A percentile compares a stretch with the other conserved stretches of the same genome.
These are phyloP conservation scores for Sebastes trivittatus DNA, from an alignment of 2,797 vertebrate species.

Conservation along the genomic window DNA sequence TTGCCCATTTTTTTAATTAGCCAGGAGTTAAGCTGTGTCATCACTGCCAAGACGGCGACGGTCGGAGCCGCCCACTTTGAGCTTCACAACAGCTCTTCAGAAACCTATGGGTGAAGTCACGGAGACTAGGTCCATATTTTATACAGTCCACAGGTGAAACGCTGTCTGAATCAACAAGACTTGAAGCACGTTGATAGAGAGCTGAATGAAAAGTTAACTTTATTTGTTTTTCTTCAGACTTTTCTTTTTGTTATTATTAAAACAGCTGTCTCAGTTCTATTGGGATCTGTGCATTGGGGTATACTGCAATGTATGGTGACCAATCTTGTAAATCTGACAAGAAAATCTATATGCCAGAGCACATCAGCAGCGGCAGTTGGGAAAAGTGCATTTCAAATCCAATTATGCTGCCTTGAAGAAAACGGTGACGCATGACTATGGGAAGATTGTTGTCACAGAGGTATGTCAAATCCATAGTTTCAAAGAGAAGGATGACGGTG, in stretches of 20 bases:
- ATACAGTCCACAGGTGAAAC: too few relatives aligned
- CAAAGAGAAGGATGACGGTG: too few relatives aligned
- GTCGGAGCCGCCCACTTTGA: too few relatives aligned
- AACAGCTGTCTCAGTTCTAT: background rate
- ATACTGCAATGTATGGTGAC: background rate
- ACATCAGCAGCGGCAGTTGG: background rate
- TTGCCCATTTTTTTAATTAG: too few relatives aligned
- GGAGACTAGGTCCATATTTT: too few relatives aligned
- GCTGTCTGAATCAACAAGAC: background rate
- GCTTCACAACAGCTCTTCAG: too few relatives aligned
- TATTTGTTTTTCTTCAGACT: background rate
- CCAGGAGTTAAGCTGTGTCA: too few relatives aligned
- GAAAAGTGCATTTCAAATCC: background rate
- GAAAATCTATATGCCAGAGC: background rate
- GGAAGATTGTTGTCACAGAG: background rate
- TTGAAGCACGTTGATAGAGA: background rate
- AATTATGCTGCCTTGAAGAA: background rate
- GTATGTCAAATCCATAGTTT: background rate
- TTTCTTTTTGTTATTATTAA: background rate
- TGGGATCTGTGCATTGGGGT: background rate
- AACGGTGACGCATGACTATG: background rate
- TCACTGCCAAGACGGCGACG: too few relatives aligned
- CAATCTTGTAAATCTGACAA: background rate
- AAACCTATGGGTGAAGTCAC: too few relatives aligned
- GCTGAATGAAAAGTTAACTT: background rate